Evolutionary conservation across 2,888 invertebrate species (phyloP).

Genomic region (Adineta ricciae): DNA sequence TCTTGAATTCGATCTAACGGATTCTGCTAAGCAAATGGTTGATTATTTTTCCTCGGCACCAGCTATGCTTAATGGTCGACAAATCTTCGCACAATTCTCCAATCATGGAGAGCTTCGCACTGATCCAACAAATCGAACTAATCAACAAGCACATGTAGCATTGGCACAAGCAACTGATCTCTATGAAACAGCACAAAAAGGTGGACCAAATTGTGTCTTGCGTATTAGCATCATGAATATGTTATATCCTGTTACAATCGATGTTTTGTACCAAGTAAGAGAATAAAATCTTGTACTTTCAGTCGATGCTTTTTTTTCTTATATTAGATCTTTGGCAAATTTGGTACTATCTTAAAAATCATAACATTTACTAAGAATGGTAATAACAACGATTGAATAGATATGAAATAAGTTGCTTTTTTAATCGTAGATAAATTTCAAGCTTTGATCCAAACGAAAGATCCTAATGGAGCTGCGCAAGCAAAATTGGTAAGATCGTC

Average conservation of each 20-base stretch:
- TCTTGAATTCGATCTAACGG: conserved; percentile 92
- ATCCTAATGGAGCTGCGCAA: conserved; percentile 87
- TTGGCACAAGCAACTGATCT: conserved; percentile 42
- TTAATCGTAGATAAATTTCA: conserved; percentile 65
- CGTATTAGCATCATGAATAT: conserved; percentile 97
- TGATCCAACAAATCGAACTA: conserved; percentile 56
- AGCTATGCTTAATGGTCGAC: conserved; percentile 82
- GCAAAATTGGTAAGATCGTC: conserved; percentile 72
- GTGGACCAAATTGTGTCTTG: conserved; percentile 62
- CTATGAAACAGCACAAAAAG: conserved; percentile 59
- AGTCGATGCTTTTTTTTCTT: neutral
- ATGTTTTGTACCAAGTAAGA: conserved; percentile 71
- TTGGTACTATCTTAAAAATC: conserved; percentile 95
- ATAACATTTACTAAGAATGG: conserved; percentile 98
- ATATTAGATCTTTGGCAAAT: conserved; percentile 75
- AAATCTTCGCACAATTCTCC: conserved; percentile 95
- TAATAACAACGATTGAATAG: neutral
- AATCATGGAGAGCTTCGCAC: conserved; percentile 91
- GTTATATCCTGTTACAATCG: conserved; percentile 92
- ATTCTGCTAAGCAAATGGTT: conserved; percentile 84
- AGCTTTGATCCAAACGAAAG: conserved; percentile 96
- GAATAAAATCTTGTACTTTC: neutral
- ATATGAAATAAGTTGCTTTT: neutral
- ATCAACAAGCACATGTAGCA: conserved; percentile 42
- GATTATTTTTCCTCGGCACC: conserved; percentile 82